A percentile compares a stretch with the other conserved stretches of the same genome.
Conservation (phyloP, 2,797 vertebrate species). For the Sebastes wilsoni region DNA sequence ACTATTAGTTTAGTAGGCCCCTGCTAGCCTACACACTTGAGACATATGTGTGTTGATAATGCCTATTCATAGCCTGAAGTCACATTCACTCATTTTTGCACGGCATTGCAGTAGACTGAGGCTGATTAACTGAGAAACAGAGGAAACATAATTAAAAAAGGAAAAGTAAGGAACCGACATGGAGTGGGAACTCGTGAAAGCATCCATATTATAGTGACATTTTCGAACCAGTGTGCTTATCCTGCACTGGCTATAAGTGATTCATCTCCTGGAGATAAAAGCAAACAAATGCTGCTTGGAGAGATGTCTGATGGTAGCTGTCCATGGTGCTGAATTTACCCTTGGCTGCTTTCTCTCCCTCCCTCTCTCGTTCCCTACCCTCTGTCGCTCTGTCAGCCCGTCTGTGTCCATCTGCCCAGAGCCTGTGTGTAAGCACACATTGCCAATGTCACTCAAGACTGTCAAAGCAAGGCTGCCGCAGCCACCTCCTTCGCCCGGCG, state of each 20-base stretch:
- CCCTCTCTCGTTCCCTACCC: background rate
- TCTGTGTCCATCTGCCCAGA: constrained; percentile 52
- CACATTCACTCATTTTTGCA: background rate
- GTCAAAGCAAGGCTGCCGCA: constrained; percentile 51
- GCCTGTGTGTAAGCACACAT: constrained; percentile 52
- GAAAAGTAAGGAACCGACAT: background rate
- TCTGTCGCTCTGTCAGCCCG: constrained; percentile 20
- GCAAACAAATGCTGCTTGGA: constrained; percentile 60
- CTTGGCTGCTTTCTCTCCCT: constrained; percentile 17
- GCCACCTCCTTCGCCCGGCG: constrained; percentile 12
- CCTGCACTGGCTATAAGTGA: constrained; percentile 35
- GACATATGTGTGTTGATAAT: no score
- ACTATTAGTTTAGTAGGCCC: no score
- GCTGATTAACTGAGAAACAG: background rate
- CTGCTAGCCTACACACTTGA: no score
- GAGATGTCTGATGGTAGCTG: constrained; percentile 51
- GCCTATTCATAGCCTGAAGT: no score
- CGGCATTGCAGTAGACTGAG: background rate
- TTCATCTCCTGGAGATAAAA: constrained; percentile 64
- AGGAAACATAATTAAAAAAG: background rate
- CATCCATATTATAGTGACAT: constrained; percentile 32
- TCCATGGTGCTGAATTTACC: constrained; percentile 64
- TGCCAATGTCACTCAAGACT: constrained; percentile 61
- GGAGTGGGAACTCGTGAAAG: background rate
- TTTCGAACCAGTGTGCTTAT: constrained; percentile 39